Percentiles rank a stretch among this genome's conserved stretches.
These are phyloP conservation scores for Neotragus moschatus DNA, from an alignment of 2,113 vertebrate species.

Conservation along the genomic window DNA sequence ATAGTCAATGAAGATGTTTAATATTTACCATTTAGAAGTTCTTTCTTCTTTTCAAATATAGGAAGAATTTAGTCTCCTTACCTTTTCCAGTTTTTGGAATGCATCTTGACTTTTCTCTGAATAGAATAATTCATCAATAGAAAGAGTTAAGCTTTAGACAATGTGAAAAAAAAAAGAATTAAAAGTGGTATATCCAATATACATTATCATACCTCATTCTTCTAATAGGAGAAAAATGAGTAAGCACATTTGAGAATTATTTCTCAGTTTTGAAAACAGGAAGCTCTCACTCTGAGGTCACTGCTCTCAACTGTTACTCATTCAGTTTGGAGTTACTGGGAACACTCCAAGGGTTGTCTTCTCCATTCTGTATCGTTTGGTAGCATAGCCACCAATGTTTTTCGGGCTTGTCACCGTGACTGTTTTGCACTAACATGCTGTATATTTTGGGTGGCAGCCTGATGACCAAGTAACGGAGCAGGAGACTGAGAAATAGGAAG, in stretches of 20 bases:
- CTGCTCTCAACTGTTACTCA: background rate
- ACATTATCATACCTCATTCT: background rate
- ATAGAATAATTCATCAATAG: conserved; percentile 56
- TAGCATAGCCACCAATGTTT: background rate
- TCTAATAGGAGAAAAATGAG: background rate
- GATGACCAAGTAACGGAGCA: background rate
- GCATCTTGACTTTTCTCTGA: conserved; percentile 53
- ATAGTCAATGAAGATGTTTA: background rate
- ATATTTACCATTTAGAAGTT: background rate
- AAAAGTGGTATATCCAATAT: conserved; percentile 16
- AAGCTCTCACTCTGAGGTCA: background rate
- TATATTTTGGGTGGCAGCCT: background rate
- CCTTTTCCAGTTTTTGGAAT: background rate
- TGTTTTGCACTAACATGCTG: background rate
- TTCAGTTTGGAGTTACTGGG: background rate
- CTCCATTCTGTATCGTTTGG: background rate
- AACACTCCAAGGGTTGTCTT: background rate
- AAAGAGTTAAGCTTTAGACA: conserved; percentile 29
- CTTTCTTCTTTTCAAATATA: background rate
- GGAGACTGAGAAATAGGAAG: background rate
- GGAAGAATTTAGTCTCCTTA: background rate
- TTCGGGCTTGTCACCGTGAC: background rate
- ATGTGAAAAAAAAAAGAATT: conserved; percentile 39
- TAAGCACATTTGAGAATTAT: conserved; percentile 55
- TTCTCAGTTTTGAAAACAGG: conserved; percentile 55